Conservation (phyloP, 2,888 invertebrate genomes). For the Entomobrya multifasciata region DNA sequence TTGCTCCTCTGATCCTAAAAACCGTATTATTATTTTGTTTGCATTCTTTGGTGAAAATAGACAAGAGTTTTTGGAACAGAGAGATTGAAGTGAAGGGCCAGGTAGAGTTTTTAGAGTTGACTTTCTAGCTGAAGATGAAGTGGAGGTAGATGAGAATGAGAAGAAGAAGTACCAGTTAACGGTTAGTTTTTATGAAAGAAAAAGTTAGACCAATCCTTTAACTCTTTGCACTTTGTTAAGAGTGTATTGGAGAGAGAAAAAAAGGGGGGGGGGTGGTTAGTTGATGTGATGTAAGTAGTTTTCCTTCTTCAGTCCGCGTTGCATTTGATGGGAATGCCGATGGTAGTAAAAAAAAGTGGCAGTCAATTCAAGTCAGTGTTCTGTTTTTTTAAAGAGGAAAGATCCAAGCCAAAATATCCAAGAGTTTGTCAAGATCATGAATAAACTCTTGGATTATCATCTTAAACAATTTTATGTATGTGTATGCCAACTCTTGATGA, state of each 20-base stretch:
- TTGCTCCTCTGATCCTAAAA: background rate
- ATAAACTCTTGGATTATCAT: slow-evolving; percentile 67
- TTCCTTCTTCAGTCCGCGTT: too few relatives aligned
- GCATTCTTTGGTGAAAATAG: background rate
- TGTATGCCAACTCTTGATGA: background rate
- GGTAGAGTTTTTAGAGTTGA: too few relatives aligned
- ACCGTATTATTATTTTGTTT: slow-evolving; percentile 2
- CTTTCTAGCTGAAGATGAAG: slow-evolving; percentile 7
- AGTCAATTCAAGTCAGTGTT: background rate
- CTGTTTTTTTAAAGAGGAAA: background rate
- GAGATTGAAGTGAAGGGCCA: background rate
- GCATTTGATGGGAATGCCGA: background rate
- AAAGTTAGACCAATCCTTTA: slow-evolving; percentile 25
- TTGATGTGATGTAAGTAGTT: background rate
- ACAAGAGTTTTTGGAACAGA: too few relatives aligned
- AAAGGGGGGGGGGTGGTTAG: background rate
- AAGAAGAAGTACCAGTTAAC: background rate
- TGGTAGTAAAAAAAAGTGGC: background rate
- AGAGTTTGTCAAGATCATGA: slow-evolving; percentile 60
- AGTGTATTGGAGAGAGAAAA: background rate
- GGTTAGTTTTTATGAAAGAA: background rate
- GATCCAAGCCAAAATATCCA: background rate
- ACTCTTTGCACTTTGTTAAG: slow-evolving; percentile 11
- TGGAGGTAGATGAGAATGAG: background rate
- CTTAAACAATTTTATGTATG: slow-evolving; percentile 16